These are phyloP conservation scores for Prenolepis imparis DNA, from an alignment of 2,888 invertebrate species.

Conservation along the genomic window DNA sequence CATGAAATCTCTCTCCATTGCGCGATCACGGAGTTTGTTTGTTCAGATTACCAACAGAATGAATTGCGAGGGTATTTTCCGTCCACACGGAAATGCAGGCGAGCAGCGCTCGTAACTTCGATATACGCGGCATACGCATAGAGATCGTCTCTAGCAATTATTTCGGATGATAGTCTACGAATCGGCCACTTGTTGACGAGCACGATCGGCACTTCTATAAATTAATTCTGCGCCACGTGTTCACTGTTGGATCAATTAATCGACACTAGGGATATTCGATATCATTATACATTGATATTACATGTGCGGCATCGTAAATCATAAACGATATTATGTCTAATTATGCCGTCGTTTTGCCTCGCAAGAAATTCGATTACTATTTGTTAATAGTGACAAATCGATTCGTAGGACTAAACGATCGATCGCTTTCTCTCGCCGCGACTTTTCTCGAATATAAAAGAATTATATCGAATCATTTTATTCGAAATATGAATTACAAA, in stretches of 20 bases:
- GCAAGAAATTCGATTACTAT: conserved; percentile 14
- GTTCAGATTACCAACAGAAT: background rate
- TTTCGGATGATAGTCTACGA: conserved; percentile 40
- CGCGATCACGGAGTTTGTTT: background rate
- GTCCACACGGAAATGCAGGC: background rate
- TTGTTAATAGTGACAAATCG: background rate
- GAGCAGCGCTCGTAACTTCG: background rate
- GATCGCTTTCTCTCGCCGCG: background rate
- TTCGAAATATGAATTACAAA: background rate
- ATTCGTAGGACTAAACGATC: background rate
- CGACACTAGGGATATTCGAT: conserved; percentile 58
- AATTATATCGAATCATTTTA: background rate
- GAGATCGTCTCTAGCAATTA: conserved; percentile 37
- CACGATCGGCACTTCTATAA: conserved; percentile 71
- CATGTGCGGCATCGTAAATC: conserved; percentile 67
- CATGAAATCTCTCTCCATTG: background rate
- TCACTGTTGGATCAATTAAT: conserved; percentile 69
- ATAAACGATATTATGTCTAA: conserved; percentile 53
- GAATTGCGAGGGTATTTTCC: background rate
- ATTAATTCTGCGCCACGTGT: conserved; percentile 65
- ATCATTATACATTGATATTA: conserved; percentile 17
- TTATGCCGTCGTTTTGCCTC: conserved; percentile 6
- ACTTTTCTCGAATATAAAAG: background rate
- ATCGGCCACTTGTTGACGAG: conserved; percentile 75
- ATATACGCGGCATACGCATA: background rate